Conservation (phyloP, 2,888 invertebrate species). For the Malthinus seriepunctatus region DNA sequence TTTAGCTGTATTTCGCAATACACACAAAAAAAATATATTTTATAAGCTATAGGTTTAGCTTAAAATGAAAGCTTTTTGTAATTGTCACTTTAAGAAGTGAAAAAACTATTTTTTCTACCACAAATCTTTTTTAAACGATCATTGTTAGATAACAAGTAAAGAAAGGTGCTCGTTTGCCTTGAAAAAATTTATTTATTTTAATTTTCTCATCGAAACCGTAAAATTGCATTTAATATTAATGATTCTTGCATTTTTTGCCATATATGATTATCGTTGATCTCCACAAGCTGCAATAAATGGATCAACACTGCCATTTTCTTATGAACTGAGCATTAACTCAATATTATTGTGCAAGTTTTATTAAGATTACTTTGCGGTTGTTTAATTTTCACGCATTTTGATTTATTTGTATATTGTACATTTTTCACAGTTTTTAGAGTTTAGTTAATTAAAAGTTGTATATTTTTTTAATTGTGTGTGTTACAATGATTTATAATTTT, state of each 20-base stretch:
- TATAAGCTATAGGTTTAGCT: slow-evolving; percentile 10
- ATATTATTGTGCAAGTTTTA: slow-evolving; percentile 25
- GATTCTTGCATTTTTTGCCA: slow-evolving; percentile 32
- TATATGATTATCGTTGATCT: slow-evolving; percentile 36
- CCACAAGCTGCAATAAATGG: slow-evolving; percentile 41
- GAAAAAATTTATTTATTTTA: not conserved
- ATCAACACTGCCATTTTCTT: slow-evolving; percentile 44
- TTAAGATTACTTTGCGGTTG: slow-evolving; percentile 19
- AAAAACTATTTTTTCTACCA: slow-evolving; percentile 8
- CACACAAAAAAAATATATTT: slow-evolving; percentile 1
- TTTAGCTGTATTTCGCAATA: slow-evolving; percentile 5
- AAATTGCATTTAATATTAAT: slow-evolving; percentile 26
- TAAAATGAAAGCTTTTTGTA: slow-evolving; percentile 13
- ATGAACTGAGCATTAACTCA: slow-evolving; percentile 32
- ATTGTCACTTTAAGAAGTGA: slow-evolving; percentile 9
- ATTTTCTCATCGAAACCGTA: not conserved
- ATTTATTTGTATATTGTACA: slow-evolving; percentile 38
- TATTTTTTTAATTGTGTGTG: slow-evolving; percentile 25
- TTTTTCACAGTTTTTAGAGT: slow-evolving; percentile 27
- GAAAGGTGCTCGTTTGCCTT: slow-evolving; percentile 3
- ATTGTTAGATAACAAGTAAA: not conserved
- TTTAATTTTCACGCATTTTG: slow-evolving; percentile 17
- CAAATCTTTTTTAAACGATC: not conserved
- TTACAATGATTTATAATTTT: slow-evolving; percentile 10
- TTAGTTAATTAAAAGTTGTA: slow-evolving; percentile 24